Percentiles rank a stretch among this genome's conserved stretches.
phyloP scores from a whole-genome alignment of 1,140 invertebrate species.

The Aphaenogaster ashmeadi region DNA sequence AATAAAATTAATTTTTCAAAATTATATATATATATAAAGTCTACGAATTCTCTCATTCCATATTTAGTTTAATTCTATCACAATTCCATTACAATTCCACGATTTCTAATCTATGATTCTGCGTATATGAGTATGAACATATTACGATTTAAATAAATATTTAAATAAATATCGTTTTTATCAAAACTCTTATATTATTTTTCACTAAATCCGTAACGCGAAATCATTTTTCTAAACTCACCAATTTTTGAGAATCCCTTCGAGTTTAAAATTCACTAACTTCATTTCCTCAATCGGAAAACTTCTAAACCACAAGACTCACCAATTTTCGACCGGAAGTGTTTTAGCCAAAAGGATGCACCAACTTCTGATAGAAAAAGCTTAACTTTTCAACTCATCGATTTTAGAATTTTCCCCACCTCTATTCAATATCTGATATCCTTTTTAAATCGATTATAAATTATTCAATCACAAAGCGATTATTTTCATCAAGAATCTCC shows the following conservation, averaged over 20 bases:
- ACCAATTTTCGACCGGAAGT: not conserved
- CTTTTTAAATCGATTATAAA: not conserved
- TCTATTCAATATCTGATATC: not conserved
- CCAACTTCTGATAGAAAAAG: not conserved
- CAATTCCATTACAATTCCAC: not conserved
- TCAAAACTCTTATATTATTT: not conserved
- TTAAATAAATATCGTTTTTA: not conserved
- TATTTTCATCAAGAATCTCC: not conserved
- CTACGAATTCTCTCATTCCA: not conserved
- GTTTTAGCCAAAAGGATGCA: not conserved
- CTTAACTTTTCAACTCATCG: not conserved
- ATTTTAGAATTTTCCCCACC: not conserved
- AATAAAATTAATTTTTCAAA: not conserved
- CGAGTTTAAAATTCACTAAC: conserved; percentile 20
- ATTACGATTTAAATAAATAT: not conserved
- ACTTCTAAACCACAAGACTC: not conserved
- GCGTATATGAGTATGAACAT: too few species aligned
- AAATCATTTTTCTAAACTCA: conserved; percentile 7
- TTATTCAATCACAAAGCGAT: conserved; percentile 3
- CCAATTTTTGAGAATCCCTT: not conserved
- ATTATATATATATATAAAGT: not conserved
- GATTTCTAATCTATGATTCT: not conserved
- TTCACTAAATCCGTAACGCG: not conserved
- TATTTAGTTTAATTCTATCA: not conserved
- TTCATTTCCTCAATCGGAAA: conserved; percentile 11